A percentile compares a stretch with the other conserved stretches of the same genome.
Evolutionary conservation across 2,113 vertebrate genomes (phyloP).

Genomic region (Lathamus discolor): DNA sequence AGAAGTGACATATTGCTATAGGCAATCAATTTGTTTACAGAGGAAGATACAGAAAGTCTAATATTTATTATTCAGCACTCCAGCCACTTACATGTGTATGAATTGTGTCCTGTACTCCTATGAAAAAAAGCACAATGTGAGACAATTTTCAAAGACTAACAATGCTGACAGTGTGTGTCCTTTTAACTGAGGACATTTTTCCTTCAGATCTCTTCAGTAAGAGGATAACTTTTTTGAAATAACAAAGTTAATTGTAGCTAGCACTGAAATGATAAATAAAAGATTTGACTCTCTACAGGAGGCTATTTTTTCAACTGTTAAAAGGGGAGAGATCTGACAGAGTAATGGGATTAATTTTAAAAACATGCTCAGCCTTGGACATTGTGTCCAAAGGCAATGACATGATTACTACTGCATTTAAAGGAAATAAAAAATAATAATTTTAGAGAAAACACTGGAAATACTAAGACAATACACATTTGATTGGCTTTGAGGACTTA

Average conservation of each 20-base stretch:
- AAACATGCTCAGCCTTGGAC: constrained; percentile 32
- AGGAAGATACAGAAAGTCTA: neutral
- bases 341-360: constrained; percentile 66
- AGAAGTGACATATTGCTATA: rapidly evolving
- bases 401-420: constrained; percentile 41
- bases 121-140: neutral
- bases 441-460: constrained; percentile 36
- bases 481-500: constrained; percentile 39
- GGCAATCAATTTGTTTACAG: neutral
- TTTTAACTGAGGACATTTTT: constrained; percentile 30
- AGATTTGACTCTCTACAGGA: constrained; percentile 36
- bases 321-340: constrained; percentile 41
- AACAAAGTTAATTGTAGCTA: constrained; percentile 48
- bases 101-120: neutral
- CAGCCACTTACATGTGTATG: neutral
- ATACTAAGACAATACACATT: neutral
- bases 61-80: neutral
- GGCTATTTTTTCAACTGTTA: constrained; percentile 45
- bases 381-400: constrained; percentile 45
- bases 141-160: constrained; percentile 10
- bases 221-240: constrained; percentile 36
- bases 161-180: constrained; percentile 9
- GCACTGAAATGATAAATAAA: constrained; percentile 39
- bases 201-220: neutral
- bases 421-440: constrained; percentile 25